phyloP scores from a whole-genome alignment of 2,888 invertebrate genomes.

The Maniola hyperantus region DNA sequence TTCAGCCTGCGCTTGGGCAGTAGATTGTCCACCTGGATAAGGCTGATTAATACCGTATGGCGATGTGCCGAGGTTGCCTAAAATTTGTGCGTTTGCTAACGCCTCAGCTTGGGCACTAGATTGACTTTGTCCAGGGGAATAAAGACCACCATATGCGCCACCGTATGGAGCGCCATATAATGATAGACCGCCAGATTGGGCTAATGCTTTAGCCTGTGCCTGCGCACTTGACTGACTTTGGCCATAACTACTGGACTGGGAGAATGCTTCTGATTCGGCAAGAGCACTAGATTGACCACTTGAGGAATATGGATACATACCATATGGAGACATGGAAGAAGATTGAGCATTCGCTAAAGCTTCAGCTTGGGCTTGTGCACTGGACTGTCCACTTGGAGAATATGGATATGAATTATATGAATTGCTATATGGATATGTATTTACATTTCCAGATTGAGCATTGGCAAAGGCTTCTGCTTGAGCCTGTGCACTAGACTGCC shows the following conservation, averaged over 20 bases:
- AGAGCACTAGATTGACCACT: neutral
- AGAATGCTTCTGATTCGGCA: conserved; percentile 14
- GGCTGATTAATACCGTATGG: conserved; percentile 4
- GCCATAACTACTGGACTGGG: conserved; percentile 1
- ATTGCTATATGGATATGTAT: neutral
- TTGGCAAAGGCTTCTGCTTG: neutral
- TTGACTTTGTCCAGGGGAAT: neutral
- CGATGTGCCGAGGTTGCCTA: neutral
- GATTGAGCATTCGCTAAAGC: conserved; percentile 30
- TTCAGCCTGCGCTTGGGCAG: conserved; percentile 27
- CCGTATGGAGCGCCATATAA: neutral
- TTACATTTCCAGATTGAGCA: conserved; percentile 1
- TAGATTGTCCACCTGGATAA: neutral
- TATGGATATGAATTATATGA: conserved; percentile 16
- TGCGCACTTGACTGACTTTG: conserved; percentile 9
- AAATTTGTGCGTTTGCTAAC: conserved; percentile 4
- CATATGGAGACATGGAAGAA: conserved; percentile 10
- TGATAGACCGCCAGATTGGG: neutral
- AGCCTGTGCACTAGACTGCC: neutral
- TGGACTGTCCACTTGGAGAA: conserved; percentile 8
- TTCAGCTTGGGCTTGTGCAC: conserved; percentile 32
- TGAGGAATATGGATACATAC: conserved; percentile 25
- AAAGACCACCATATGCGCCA: neutral
- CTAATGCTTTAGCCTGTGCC: conserved; percentile 18
- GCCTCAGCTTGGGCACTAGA: conserved; percentile 19